Percentiles rank a stretch among this genome's conserved stretches.
Conservation (phyloP, 2,113 vertebrate species). For the Coregonus clupeaformis region DNA sequence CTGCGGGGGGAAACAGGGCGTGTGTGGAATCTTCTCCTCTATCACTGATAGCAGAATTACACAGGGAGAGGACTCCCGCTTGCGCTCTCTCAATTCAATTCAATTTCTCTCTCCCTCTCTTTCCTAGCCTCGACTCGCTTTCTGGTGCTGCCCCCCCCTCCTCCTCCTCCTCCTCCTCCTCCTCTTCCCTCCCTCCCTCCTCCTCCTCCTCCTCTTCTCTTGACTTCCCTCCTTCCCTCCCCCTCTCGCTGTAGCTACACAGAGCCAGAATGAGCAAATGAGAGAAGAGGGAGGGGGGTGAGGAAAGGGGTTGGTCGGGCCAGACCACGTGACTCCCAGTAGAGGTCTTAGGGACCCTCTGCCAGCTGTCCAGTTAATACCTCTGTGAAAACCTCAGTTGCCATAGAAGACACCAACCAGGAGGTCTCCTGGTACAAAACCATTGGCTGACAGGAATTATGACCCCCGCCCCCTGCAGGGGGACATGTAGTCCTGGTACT, state of each 20-base stretch:
- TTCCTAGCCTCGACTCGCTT: conserved; percentile 33
- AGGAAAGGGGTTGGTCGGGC: conserved; percentile 45
- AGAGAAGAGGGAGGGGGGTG: conserved; percentile 32
- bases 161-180: conserved; percentile 23
- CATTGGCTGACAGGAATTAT: conserved; percentile 62
- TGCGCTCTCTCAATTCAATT: too few relatives aligned
- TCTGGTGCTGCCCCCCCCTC: conserved; percentile 16
- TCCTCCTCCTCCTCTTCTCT: conserved; percentile 30
- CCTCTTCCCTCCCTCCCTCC: conserved; percentile 13
- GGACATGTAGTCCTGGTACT: conserved; percentile 62
- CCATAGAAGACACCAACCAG: conserved; percentile 61
- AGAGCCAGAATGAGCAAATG: conserved; percentile 41
- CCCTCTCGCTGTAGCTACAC: conserved; percentile 49
- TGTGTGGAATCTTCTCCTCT: conserved; percentile 29
- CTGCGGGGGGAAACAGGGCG: conserved; percentile 25
- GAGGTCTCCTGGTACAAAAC: conserved; percentile 39
- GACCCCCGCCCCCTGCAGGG: conserved; percentile 42
- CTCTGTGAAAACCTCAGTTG: conserved; percentile 72
- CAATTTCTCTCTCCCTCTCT: conserved; percentile 37
- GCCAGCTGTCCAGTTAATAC: conserved; percentile 74
- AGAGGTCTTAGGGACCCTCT: conserved; percentile 50
- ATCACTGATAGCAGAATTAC: conserved; percentile 35
- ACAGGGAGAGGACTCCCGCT: conserved; percentile 58
- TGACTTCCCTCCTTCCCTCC: conserved; percentile 58
- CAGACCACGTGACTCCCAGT: conserved; percentile 52